These are phyloP conservation scores for Prunella fulvescens DNA, from an alignment of 2,113 vertebrate genomes.

Conservation along the genomic window DNA sequence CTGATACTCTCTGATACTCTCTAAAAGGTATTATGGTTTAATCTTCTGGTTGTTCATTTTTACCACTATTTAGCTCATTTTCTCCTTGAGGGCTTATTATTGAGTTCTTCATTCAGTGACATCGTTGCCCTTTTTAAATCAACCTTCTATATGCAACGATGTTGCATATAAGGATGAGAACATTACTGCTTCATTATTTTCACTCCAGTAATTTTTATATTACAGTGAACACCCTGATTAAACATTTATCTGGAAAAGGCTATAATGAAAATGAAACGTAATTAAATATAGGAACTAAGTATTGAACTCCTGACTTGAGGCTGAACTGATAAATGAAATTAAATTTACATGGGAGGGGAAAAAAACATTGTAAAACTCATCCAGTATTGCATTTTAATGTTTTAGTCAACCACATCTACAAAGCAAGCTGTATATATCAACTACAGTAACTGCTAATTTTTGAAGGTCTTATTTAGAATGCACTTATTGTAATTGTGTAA, in stretches of 20 bases:
- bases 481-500: background rate
- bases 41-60: background rate
- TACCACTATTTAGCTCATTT: background rate
- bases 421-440: background rate
- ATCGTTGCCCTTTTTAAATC: background rate
- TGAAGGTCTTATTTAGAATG: background rate
- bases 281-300: constrained; percentile 41
- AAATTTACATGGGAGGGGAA: background rate
- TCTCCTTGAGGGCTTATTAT: background rate
- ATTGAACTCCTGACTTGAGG: background rate
- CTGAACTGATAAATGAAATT: constrained; percentile 40
- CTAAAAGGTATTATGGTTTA: background rate
- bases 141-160: background rate
- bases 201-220: constrained; percentile 27
- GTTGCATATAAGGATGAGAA: background rate
- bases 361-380: background rate
- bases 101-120: background rate
- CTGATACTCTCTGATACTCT: background rate
- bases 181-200: constrained; percentile 1
- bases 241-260: constrained; percentile 6
- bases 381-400: background rate
- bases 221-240: background rate
- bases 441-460: background rate
- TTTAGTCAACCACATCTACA: background rate
- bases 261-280: background rate